A percentile compares a stretch with the other conserved stretches of the same genome.
phyloP scores from a whole-genome alignment of 2,113 vertebrate species.

The Xenopus tropicalis region UCB_Xtro_10.0 CM004450.2:143795501-143796000 shows the following conservation, averaged over 20 bases:
- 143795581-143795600: neutral
- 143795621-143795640: neutral
- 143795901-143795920: slow-evolving; percentile 26
- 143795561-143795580: neutral
- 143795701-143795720: too few species aligned
- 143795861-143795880: slow-evolving; percentile 4
- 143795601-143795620: neutral
- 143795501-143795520: neutral
- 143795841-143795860: neutral
- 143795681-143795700: too few species aligned
- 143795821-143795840: neutral
- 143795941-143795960: neutral
- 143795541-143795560: neutral
- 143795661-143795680: too few species aligned
- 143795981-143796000: slow-evolving; percentile 11
- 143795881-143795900: slow-evolving; percentile 18
- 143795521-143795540: neutral
- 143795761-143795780: neutral
- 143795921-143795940: slow-evolving; percentile 13
- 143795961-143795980: neutral
- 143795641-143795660: neutral
- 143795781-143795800: neutral
- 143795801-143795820: neutral
- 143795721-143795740: neutral
- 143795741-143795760: neutral